Percentiles rank a stretch among this genome's conserved stretches.
Conservation (phyloP, 2,797 vertebrate genomes). For the Poecilia velifera region DNA sequence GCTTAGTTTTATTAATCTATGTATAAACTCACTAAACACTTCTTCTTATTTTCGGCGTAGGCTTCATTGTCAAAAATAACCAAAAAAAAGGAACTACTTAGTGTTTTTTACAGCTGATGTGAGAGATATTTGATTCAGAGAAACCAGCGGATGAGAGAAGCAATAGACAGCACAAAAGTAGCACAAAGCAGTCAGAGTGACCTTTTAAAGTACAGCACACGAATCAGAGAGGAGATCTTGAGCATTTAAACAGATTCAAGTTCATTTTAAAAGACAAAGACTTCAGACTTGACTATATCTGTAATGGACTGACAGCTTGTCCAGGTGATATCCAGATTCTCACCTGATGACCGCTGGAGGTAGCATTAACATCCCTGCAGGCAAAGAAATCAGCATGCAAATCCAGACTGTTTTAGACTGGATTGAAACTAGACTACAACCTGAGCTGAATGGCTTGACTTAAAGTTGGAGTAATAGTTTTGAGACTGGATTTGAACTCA, state of each 20-base stretch:
- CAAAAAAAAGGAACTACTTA: neutral
- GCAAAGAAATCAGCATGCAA: too few species aligned
- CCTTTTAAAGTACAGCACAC: constrained; percentile 5
- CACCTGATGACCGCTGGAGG: neutral
- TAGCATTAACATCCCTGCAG: neutral
- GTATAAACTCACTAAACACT: constrained; percentile 22
- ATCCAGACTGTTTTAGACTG: too few species aligned
- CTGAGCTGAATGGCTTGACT: neutral
- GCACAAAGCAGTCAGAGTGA: neutral
- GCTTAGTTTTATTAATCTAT: constrained; percentile 15
- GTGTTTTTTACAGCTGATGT: neutral
- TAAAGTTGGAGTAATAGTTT: neutral
- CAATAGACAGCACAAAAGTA: neutral
- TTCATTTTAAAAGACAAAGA: neutral
- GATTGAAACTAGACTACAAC: neutral
- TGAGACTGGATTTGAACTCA: neutral
- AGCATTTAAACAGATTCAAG: neutral
- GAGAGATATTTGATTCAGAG: neutral
- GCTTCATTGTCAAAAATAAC: constrained; percentile 18
- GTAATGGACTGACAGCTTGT: too few species aligned
- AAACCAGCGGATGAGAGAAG: neutral
- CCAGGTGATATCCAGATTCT: neutral
- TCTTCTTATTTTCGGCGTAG: constrained; percentile 15
- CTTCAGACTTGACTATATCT: neutral
- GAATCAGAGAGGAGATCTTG: neutral